Percentiles rank a stretch among this genome's conserved stretches.
Conservation (phyloP, 2,113 vertebrate species). For the Trichomycterus rosablanca region DNA sequence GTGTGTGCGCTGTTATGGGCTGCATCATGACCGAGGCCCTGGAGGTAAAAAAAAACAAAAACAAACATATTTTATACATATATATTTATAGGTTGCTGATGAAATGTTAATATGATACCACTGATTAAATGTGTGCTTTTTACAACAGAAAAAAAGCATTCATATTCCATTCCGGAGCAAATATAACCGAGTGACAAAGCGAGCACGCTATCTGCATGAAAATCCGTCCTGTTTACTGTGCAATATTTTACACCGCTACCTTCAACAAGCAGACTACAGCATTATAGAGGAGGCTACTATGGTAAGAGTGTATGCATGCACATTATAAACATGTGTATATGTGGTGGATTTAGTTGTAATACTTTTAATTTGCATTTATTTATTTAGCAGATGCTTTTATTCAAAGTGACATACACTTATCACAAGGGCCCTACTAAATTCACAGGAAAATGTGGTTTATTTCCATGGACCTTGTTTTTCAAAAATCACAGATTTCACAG, state of each 20-base stretch:
- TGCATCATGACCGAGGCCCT: constrained; percentile 98
- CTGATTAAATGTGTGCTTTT: constrained; percentile 12
- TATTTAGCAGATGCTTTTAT: too few species aligned
- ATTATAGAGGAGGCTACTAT: constrained; percentile 94
- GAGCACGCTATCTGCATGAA: constrained; percentile 91
- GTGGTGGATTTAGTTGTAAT: too few species aligned
- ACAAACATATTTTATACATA: not conserved
- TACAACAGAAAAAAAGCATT: constrained; percentile 86
- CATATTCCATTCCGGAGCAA: constrained; percentile 95
- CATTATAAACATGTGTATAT: not conserved
- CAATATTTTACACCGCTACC: constrained; percentile 93
- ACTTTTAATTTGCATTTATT: too few species aligned
- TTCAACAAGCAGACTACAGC: constrained; percentile 91
- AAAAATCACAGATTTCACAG: too few species aligned
- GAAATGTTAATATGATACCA: too few species aligned
- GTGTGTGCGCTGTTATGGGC: constrained; percentile 95
- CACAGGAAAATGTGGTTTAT: too few species aligned
- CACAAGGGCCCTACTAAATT: too few species aligned
- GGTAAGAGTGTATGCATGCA: constrained; percentile 64
- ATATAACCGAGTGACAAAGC: constrained; percentile 91
- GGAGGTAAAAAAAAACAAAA: constrained; percentile 70
- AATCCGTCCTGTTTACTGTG: constrained; percentile 95
- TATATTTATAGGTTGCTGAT: not conserved
- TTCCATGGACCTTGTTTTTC: too few species aligned
- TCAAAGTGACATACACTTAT: too few species aligned